These are phyloP conservation scores for Dermatophagoides farinae DNA, from an alignment of 1,140 invertebrate genomes.

Conservation along the genomic window DNA sequence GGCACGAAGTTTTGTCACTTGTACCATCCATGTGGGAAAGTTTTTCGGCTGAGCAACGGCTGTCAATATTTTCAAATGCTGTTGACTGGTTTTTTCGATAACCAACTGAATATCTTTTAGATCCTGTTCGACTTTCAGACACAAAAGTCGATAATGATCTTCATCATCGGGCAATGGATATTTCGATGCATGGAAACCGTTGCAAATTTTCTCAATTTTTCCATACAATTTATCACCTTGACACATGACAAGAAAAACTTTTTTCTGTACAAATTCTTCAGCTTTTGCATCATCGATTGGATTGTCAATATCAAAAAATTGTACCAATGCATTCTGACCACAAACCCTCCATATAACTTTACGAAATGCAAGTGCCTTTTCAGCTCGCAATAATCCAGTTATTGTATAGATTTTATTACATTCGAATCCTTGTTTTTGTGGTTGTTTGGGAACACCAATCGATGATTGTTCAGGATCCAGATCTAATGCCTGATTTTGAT, in stretches of 20 bases:
- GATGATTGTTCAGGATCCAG: neutral
- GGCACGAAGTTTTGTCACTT: conserved; percentile 58
- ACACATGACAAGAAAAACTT: conserved; percentile 19
- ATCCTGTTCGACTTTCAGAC: conserved; percentile 72
- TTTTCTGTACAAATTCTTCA: conserved; percentile 9
- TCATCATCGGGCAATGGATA: conserved; percentile 84
- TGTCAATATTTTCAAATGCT: conserved; percentile 49
- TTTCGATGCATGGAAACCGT: conserved; percentile 82
- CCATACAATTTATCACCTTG: conserved; percentile 93
- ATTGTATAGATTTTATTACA: conserved; percentile 14
- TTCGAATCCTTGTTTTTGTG: neutral
- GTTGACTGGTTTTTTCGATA: conserved; percentile 19
- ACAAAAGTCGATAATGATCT: conserved; percentile 72
- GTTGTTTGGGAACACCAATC: neutral
- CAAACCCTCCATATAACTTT: conserved; percentile 22
- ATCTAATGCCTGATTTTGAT: neutral
- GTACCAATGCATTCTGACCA: conserved; percentile 22
- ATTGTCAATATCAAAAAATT: conserved; percentile 19
- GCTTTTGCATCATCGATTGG: conserved; percentile 8
- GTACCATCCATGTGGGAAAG: conserved; percentile 79
- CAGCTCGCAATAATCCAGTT: conserved; percentile 19
- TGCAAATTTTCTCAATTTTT: conserved; percentile 89
- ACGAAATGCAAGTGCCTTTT: conserved; percentile 20
- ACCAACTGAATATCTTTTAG: conserved; percentile 87
- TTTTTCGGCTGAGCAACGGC: conserved; percentile 69